Evolutionary conservation across 2,797 vertebrate species (phyloP).

Genomic region (Cirrhinus mrigala): DNA sequence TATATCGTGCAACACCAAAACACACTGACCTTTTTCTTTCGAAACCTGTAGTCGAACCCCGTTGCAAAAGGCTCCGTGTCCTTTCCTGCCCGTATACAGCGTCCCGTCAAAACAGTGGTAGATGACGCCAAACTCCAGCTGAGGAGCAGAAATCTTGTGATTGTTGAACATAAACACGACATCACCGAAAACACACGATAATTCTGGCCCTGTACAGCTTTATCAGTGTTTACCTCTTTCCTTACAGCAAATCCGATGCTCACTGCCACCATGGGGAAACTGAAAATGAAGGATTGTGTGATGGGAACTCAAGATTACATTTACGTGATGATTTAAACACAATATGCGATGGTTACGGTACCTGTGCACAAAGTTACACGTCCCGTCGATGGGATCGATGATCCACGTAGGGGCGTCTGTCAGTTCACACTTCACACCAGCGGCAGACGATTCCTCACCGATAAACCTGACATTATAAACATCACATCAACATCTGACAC

Average conservation of each 20-base stretch:
- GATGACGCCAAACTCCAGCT: constrained; percentile 90
- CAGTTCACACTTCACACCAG: constrained; percentile 84
- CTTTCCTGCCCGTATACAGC: constrained; percentile 86
- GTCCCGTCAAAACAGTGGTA: constrained; percentile 88
- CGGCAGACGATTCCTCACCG: constrained; percentile 87
- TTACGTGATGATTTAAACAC: neutral
- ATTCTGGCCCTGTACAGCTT: neutral
- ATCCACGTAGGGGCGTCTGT: constrained; percentile 86
- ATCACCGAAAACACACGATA: neutral
- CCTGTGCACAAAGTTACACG: constrained; percentile 91
- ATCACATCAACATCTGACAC: no score
- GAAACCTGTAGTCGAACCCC: constrained; percentile 84
- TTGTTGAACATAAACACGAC: constrained; percentile 26
- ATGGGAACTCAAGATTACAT: neutral
- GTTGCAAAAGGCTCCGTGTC: constrained; percentile 87
- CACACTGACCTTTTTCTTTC: constrained; percentile 80
- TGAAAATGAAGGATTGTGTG: constrained; percentile 65
- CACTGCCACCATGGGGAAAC: constrained; percentile 88
- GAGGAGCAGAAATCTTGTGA: neutral
- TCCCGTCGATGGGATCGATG: constrained; percentile 89
- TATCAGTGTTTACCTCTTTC: constrained; percentile 78
- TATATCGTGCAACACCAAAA: no score
- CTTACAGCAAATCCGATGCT: constrained; percentile 90
- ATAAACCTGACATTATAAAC: constrained; percentile 78
- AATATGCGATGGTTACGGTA: constrained; percentile 50